phyloP scores from a whole-genome alignment of 2,113 vertebrate genomes.

The Octodon degus region DNA sequence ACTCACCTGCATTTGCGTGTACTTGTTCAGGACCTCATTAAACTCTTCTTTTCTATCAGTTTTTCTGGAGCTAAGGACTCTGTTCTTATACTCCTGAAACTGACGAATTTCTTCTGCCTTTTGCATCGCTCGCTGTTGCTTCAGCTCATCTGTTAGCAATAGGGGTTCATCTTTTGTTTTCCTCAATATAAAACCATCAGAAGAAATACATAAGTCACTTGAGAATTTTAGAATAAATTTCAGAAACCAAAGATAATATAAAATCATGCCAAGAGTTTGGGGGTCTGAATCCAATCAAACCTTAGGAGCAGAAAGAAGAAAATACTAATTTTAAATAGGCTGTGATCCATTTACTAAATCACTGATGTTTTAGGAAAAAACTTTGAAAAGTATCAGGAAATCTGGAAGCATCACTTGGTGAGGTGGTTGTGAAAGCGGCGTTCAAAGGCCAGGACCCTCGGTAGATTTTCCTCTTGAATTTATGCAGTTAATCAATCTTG shows the following conservation, averaged over 20 bases:
- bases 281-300: slow-evolving; percentile 12
- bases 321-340: neutral
- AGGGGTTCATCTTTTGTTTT: slow-evolving; percentile 76
- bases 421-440: neutral
- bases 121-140: slow-evolving; percentile 83
- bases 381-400: neutral
- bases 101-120: slow-evolving; percentile 88
- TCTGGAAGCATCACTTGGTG: neutral
- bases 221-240: slow-evolving; percentile 3
- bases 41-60: slow-evolving; percentile 81
- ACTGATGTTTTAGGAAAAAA: slow-evolving; percentile 27
- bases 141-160: slow-evolving; percentile 85
- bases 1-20: slow-evolving; percentile 89
- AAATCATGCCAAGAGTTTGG: neutral
- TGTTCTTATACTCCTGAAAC: slow-evolving; percentile 87
- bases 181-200: slow-evolving; percentile 82
- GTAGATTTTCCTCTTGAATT: slow-evolving; percentile 13
- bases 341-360: neutral
- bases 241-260: neutral
- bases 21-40: slow-evolving; percentile 85
- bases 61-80: slow-evolving; percentile 85
- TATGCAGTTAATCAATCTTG: neutral
- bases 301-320: neutral
- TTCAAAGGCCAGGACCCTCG: neutral
- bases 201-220: slow-evolving; percentile 31